These are phyloP conservation scores for Protobothrops flavoviridis DNA, from an alignment of 2,113 vertebrate genomes.

Conservation along the genomic window DNA sequence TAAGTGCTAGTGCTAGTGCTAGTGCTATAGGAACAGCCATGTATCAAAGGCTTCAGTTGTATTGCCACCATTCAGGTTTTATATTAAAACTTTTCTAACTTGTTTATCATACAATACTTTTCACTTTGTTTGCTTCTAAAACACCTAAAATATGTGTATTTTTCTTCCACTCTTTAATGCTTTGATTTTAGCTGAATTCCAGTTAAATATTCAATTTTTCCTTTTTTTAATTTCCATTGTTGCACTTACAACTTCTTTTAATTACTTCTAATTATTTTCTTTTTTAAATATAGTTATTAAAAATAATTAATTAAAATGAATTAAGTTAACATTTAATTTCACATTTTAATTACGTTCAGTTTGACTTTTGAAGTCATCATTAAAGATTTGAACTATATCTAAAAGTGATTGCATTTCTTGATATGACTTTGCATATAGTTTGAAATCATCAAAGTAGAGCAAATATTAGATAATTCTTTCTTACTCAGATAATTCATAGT, in stretches of 20 bases:
- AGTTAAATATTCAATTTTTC: background rate
- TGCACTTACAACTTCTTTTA: background rate
- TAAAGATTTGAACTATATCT: background rate
- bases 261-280: background rate
- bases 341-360: background rate
- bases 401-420: background rate
- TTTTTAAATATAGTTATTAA: background rate
- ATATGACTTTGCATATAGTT: background rate
- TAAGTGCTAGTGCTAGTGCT: too few species aligned
- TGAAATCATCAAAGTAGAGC: background rate
- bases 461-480: background rate
- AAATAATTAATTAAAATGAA: too few species aligned
- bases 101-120: background rate
- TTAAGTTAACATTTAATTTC: background rate
- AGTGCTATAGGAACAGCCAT: too few species aligned
- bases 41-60: too few species aligned
- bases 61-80: too few species aligned
- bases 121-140: background rate
- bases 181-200: background rate
- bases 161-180: background rate
- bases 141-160: background rate
- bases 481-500: too few species aligned
- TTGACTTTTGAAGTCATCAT: background rate
- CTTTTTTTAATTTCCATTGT: background rate
- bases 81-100: too few species aligned